Base-by-base conservation (phyloP, 2,113 vertebrate genomes). In the Pterocles gutturalis region DNA sequence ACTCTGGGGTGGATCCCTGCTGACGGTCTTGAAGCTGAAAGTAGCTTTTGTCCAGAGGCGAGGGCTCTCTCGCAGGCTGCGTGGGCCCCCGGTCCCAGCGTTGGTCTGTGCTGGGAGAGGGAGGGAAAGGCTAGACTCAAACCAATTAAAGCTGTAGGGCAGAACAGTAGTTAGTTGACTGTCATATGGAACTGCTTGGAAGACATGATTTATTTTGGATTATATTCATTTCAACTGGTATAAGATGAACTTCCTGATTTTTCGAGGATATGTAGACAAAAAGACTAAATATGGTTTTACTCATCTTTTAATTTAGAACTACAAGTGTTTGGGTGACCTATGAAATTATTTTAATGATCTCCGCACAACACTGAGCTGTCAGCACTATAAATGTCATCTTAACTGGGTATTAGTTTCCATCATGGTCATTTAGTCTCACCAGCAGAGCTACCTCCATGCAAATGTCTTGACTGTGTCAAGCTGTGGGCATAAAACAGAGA, bases 101-200 rank as follows among this genome's bases (percentile, higher is more conserved):
- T 17, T 70, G 54, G 17, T 78, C 38, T 72, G 17, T 95, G 61
- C 51, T 94, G 41, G 15, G 25, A 66, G 38, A 90, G 28, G 29
- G 18, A 92, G 46, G 51, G 33, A 86, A 78, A 53, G 36, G 41
- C 85, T 93, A 51, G 48, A 82, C 73, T 89, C 48, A 0, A 90
- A 94, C 67, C 80, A 87, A 14, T 91, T 54, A 84, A 92, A 89
- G 57, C 80, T 83, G 69, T 64, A 65, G 77, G 69, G 55, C 61
- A 87, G 43, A 95, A 61, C 83, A 46, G 61, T 84, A 84, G 83
- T 87, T 79, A 78, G 18, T 79, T 25, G 71, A 31, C 77, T 90
- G 89, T 95, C 94, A 82, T 94, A 84, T 84, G 94, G 80, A 96
- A 89, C 80, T 92, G 72, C 73, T 89, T 95, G 94, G 83, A 91